A percentile compares a stretch with the other conserved stretches of the same genome.
These are phyloP conservation scores for Polydrusus cervinus DNA, from an alignment of 2,888 invertebrate species.

Conservation along the genomic window DNA sequence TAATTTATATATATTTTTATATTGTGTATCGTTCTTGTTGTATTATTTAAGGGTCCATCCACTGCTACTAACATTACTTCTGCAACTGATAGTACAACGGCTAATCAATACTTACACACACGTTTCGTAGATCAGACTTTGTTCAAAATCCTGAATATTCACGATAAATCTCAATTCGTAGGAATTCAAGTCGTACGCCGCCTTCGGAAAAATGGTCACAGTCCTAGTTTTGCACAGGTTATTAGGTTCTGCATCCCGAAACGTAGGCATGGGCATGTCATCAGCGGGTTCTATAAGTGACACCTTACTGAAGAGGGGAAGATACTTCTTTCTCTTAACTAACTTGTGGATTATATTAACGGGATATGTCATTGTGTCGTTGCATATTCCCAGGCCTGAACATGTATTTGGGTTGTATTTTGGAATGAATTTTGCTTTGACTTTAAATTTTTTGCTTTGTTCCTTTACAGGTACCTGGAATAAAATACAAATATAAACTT, in stretches of 20 bases:
- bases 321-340: constrained; percentile 46
- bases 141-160: constrained; percentile 78
- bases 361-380: constrained; percentile 39
- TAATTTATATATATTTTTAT: no score
- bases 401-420: constrained; percentile 24
- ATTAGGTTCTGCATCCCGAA: constrained; percentile 47
- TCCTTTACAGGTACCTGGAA: constrained; percentile 45
- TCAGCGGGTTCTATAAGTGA: constrained; percentile 47
- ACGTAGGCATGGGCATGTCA: constrained; percentile 23
- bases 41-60: no score
- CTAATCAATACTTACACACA: constrained; percentile 70
- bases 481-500: no score
- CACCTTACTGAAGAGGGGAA: constrained; percentile 44
- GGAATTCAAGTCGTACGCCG: constrained; percentile 74
- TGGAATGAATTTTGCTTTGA: constrained; percentile 26
- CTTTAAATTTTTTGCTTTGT: constrained; percentile 14
- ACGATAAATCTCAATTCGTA: constrained; percentile 78
- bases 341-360: constrained; percentile 42
- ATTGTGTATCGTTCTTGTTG: no score
- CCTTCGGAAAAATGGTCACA: constrained; percentile 76
- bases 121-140: constrained; percentile 82
- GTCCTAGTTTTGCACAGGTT: constrained; percentile 64
- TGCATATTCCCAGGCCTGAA: constrained; percentile 38
- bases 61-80: no score
- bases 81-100: no score